Base-by-base conservation (phyloP, 2,797 vertebrate species). In the Sebastes elongatus region DNA sequence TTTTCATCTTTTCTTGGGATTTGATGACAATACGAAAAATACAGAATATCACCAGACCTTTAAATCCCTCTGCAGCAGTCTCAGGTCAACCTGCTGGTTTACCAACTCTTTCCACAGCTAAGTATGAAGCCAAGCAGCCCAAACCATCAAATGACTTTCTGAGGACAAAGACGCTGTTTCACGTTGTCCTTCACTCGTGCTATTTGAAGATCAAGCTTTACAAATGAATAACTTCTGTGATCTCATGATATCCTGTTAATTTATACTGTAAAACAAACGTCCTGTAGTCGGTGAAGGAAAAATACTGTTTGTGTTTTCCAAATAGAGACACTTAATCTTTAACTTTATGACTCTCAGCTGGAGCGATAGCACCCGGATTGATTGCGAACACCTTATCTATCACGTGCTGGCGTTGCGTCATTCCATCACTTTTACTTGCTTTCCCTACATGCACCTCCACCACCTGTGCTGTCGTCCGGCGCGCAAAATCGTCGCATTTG, bases 381-480 rank as follows among this genome's bases (percentile, higher is more conserved):
- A 63, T 27, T 56, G 53, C 23, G 52, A 18, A 8, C 64, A 22
- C 68, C 61, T 71, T 67, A 65, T 84, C 59, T 23, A 0, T 28
- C 3, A 6, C 62, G 23, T 46, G 25, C 78, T 65, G 61, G 30
- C 30, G 35, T 73, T 35, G 42, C 64, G 46, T 74, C 46, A 20
- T 42, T 70, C 6, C 59, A 27, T 81, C 82, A 63, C 75, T 49
- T 84, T 67, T 46, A 10, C 65, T 80, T 74, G 14, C 38, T 46
- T 74, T 0, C 49, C 49, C 18, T 77, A 6, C 78, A 10, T 63
- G 33, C 10, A 74, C 25, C 74, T 74, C 78, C 27, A 8, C 63
- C 78, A 74, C 82, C 84, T 88, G 79, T 56, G 82, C 73, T 11
- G 25, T 68, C 38, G 77, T 71, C 61, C 57, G 49, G 63, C 23